These are phyloP conservation scores for Asteroscopus sphinx DNA, from an alignment of 2,888 invertebrate genomes.

Conservation along the genomic window DNA sequence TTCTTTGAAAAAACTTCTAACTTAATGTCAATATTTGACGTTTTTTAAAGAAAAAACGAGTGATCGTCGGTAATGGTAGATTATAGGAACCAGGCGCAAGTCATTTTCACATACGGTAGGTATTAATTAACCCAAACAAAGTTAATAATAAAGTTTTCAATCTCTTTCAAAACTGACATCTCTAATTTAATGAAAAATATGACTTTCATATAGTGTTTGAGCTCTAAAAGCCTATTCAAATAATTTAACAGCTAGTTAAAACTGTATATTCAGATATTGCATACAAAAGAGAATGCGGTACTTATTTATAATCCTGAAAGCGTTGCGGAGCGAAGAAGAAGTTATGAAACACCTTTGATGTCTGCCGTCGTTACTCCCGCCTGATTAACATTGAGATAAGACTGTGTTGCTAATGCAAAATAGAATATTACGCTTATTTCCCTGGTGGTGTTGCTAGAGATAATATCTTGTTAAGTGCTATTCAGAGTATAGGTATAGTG, in stretches of 20 bases:
- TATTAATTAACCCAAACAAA: no score
- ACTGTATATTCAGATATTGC: slow-evolving; percentile 8
- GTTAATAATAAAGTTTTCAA: no score
- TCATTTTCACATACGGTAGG: no score
- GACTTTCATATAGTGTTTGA: background rate
- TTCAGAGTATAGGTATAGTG: no score
- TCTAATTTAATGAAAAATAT: background rate
- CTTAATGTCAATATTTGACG: no score
- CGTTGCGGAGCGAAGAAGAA: slow-evolving; percentile 34
- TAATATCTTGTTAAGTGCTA: slow-evolving; percentile 43
- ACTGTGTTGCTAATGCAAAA: slow-evolving; percentile 32
- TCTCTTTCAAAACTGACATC: no score
- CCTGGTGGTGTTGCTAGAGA: slow-evolving; percentile 41
- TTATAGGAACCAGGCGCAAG: no score
- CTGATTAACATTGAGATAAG: slow-evolving; percentile 52
- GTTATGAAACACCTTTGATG: slow-evolving; percentile 57
- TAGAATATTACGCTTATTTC: slow-evolving; percentile 49
- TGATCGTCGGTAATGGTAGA: no score
- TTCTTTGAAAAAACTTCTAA: no score
- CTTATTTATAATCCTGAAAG: slow-evolving; percentile 36
- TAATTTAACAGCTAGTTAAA: slow-evolving; percentile 8
- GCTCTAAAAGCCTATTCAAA: background rate
- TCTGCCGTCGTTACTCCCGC: slow-evolving; percentile 50
- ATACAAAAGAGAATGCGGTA: slow-evolving; percentile 18
- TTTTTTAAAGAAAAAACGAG: no score